Evolutionary conservation across 2,888 invertebrate species (phyloP).

Genomic region (Drosophila mercatorum): DNA sequence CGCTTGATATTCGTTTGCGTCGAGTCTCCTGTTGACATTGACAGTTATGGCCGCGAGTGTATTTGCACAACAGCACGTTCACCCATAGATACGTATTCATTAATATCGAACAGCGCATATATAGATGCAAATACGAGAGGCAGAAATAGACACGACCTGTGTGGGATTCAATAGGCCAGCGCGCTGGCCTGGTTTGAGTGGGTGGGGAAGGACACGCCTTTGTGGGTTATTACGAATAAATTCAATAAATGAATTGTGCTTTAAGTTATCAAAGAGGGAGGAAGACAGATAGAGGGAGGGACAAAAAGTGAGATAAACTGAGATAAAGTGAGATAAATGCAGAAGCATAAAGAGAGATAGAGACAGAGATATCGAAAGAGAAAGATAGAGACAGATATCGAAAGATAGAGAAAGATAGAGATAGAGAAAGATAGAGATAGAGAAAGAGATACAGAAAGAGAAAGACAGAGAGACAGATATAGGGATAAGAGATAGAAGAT

Average conservation of each 20-base stretch:
- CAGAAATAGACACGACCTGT: slow-evolving; percentile 33
- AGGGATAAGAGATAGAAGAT: background rate
- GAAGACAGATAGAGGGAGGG: background rate
- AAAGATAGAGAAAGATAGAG: background rate
- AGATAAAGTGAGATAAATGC: too few relatives aligned
- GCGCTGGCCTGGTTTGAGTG: background rate
- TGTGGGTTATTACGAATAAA: background rate
- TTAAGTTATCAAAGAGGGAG: background rate
- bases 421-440: background rate
- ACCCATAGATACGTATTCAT: slow-evolving; percentile 14
- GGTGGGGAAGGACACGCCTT: background rate
- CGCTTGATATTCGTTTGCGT: slow-evolving; percentile 14
- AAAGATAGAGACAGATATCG: background rate
- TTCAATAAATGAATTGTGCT: background rate
- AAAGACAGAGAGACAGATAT: background rate
- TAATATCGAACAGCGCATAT: slow-evolving; percentile 10
- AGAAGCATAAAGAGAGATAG: background rate
- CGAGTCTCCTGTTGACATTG: slow-evolving; percentile 64
- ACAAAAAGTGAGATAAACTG: background rate
- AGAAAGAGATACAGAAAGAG: background rate
- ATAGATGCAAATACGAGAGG: slow-evolving; percentile 12
- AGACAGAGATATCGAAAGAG: background rate
- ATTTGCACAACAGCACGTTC: slow-evolving; percentile 52
- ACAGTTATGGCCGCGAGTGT: slow-evolving; percentile 75
- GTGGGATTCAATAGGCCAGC: slow-evolving; percentile 3